These are phyloP conservation scores for Callimorpha dominula DNA, from an alignment of 2,888 invertebrate species.

Conservation along the genomic window DNA sequence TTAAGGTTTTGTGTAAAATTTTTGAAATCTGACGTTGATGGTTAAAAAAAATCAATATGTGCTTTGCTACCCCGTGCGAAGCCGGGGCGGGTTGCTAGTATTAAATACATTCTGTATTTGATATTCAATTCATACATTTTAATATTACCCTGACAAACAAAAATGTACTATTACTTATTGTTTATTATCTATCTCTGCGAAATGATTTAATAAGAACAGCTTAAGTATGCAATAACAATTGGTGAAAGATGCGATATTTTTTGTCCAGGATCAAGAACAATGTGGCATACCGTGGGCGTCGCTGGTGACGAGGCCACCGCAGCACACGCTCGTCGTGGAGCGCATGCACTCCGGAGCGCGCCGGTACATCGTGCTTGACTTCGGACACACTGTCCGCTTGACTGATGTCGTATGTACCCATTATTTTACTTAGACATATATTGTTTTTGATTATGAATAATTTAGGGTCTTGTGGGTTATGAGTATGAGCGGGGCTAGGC, in stretches of 20 bases:
- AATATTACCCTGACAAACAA: not conserved
- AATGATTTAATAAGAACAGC: too few species aligned
- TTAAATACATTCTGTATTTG: too few species aligned
- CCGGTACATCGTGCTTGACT: slow-evolving; percentile 96
- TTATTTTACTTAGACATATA: not conserved
- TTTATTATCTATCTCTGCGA: too few species aligned
- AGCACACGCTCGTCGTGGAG: slow-evolving; percentile 95
- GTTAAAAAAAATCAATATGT: too few species aligned
- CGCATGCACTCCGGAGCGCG: slow-evolving; percentile 97
- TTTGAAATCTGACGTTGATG: too few species aligned
- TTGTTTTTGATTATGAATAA: not conserved
- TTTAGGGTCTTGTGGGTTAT: too few species aligned
- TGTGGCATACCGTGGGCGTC: slow-evolving; percentile 91
- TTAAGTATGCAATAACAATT: not conserved
- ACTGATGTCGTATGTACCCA: slow-evolving; percentile 90
- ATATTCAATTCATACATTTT: not conserved
- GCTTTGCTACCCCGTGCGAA: too few species aligned
- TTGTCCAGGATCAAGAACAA: slow-evolving; percentile 72
- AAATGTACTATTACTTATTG: not conserved
- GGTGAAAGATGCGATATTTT: not conserved
- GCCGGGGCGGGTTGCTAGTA: too few species aligned
- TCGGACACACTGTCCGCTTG: slow-evolving; percentile 94
- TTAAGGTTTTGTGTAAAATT: too few species aligned
- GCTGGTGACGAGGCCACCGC: slow-evolving; percentile 92
- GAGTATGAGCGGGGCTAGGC: too few species aligned